These are phyloP conservation scores for Pteropus rufus DNA, from an alignment of 2,797 vertebrate genomes.

Conservation along the genomic window DNA sequence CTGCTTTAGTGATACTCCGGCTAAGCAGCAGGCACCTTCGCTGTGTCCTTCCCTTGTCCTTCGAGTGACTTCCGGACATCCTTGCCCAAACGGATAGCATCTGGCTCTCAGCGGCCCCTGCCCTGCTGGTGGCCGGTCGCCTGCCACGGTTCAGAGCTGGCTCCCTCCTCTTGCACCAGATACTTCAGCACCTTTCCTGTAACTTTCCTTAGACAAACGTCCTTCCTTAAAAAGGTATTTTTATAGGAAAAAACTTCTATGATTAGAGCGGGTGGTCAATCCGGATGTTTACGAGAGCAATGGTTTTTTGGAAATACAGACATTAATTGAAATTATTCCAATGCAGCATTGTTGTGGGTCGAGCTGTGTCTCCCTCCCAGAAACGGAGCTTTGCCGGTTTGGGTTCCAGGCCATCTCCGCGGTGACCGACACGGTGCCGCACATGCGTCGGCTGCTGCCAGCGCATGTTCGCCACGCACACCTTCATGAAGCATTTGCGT, in stretches of 20 bases:
- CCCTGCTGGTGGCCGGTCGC: neutral
- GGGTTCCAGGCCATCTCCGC: neutral
- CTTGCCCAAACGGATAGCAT: neutral
- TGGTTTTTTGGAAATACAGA: neutral
- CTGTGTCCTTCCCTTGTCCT: neutral
- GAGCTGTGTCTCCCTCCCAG: accelerated
- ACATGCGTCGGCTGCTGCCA: accelerated
- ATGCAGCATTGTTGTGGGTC: neutral
- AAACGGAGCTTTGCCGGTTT: too few species aligned
- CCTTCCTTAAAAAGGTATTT: neutral
- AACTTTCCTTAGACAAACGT: neutral
- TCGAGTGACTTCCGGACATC: neutral
- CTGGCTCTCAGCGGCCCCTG: neutral
- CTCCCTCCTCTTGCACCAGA: neutral
- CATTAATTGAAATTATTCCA: neutral
- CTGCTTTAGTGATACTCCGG: accelerated
- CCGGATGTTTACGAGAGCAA: neutral
- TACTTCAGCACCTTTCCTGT: neutral
- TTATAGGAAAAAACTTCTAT: neutral
- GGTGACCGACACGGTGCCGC: accelerated
- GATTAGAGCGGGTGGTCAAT: neutral
- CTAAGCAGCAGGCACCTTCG: neutral
- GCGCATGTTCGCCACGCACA: neutral
- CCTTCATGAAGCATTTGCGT: neutral
- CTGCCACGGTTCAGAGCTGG: accelerated